Base-by-base conservation (phyloP, 2,113 vertebrate genomes). In the Clarias batrachus region DNA sequence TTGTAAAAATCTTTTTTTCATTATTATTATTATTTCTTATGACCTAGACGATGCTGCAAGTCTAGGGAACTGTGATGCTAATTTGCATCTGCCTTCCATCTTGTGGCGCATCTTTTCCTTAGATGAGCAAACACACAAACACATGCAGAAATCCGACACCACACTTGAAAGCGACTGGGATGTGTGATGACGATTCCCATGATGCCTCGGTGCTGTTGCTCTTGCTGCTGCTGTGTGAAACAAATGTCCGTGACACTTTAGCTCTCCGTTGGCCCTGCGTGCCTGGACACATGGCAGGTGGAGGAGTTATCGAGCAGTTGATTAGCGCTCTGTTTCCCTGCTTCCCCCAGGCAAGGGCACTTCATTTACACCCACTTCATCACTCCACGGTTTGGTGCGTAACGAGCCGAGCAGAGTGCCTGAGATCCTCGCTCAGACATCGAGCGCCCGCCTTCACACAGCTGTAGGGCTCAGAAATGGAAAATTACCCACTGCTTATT, bases 301-400 rank as follows among this genome's bases (percentile, higher is more conserved):
- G 85, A 81, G 65, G 66, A 81, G 54, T 87, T 68, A 87, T 60
- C 10, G 74, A 88, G 66, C 59, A 80, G 85, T 71, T 79, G 86
- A 89, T 89, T 89, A 88, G 89, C 84, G 81, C 86, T 89, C 74
- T 86, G 84, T 86, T 85, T 88, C 79, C 70, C 80, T 74, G 74
- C 80, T 83, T 60, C 84, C 74, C 80, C 19, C 8, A 89, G 85
- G 76, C 66, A 80, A 27, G 66, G 85, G 48, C 86, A 62, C 60
- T 89, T 86, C 71, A 88, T 89, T 85, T 79, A 88, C 52, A 82
- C 74, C 81, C 56, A 83, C 60, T 65, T 88, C 84, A 89, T 89
- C 87, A 87, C 66, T 80, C 37, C 17, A 56, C 41, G 63, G 81
- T 83, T 73, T 54, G n/a, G 68, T 33, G 68, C 68, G 25, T 87